Base-by-base conservation (phyloP, 2,113 vertebrate species). In the Bostrychus sinensis region DNA sequence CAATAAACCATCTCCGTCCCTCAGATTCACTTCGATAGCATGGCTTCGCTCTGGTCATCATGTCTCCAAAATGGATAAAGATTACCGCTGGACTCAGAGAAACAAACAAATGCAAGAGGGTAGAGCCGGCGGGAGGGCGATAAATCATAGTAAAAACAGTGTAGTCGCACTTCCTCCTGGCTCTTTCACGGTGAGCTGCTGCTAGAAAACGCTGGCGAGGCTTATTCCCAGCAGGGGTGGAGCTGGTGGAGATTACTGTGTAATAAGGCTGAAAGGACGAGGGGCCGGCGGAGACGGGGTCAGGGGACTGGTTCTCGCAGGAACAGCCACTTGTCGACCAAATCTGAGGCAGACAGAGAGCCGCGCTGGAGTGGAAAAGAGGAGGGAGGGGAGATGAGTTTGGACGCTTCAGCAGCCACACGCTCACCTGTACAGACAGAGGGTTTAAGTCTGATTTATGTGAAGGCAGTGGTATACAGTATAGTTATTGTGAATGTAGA, bases 211-310 rank as follows among this genome's bases (percentile, higher is more conserved):
- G 83, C 78, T 77, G 69, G 75, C 78, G 19, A 71, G 72, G 83
- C 81, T 1, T 84, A 38, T 80, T 86, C 85, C 81, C 77, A 70
- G 54, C 59, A 54, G 84, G 70, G 61, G 69, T 64, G 64, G 73
- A 77, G 69, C 86, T 79, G 41, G n/a, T 71, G 50, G 77, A 88
- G 83, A 90, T 89, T 88, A 86, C 82, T 64, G 88, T 72, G 86
- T 81, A 80, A 86, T 86, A 81, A 78, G 75, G 77, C 79, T 80
- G 78, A 72, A 89, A 82, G 26, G 77, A 71, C 39, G 34, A 19
- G 22, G 73, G 83, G 66, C 83, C 78, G 87, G 86, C 72, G 86
- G 82, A 84, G 86, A 86, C 78, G 57, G 80, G 77, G 76, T 89
- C 86, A 63, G 32, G 0, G 37, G 72, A 64, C 66, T 87, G 81